Conservation (phyloP, 64 coral and sea anemone genomes). For the Acropora tenuis region DNA sequence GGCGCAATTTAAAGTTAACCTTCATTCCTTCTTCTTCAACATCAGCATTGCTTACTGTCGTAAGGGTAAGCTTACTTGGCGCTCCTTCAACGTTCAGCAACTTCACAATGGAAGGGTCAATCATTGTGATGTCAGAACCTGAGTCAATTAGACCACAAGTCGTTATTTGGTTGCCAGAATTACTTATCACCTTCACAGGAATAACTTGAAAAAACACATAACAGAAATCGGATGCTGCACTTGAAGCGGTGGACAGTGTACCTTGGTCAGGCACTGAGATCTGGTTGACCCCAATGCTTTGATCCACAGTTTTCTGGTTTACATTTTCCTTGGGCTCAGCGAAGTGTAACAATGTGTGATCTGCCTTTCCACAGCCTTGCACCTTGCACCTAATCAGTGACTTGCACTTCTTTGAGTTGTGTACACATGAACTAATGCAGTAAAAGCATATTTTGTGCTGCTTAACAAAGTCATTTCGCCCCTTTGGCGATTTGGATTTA, state of each 20-base stretch:
- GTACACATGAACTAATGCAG: too few relatives aligned
- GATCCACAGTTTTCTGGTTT: neutral
- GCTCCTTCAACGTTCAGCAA: slow-evolving; percentile 32
- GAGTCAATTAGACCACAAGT: slow-evolving; percentile 64
- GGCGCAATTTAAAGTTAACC: slow-evolving; percentile 32
- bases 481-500: slow-evolving; percentile 42
- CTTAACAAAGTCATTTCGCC: slow-evolving; percentile 32
- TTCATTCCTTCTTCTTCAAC: slow-evolving; percentile 22
- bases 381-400: too few relatives aligned
- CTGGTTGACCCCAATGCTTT: neutral
- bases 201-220: slow-evolving; percentile 64
- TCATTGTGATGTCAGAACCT: slow-evolving; percentile 65
- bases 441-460: too few relatives aligned
- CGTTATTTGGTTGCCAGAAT: slow-evolving; percentile 33
- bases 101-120: slow-evolving; percentile 44
- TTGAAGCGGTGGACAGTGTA: neutral
- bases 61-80: slow-evolving; percentile 29
- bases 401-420: too few relatives aligned
- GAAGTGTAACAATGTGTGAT: slow-evolving; percentile 63
- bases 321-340: neutral
- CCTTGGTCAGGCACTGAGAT: neutral
- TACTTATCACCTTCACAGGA: slow-evolving; percentile 45
- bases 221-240: neutral
- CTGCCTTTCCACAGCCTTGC: slow-evolving; percentile 3
- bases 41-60: slow-evolving; percentile 37